Evolutionary conservation across 1,140 invertebrate genomes (phyloP), one percentile per base, ranked within the genome.

Genomic region (Chironomus striatipennis): DNA sequence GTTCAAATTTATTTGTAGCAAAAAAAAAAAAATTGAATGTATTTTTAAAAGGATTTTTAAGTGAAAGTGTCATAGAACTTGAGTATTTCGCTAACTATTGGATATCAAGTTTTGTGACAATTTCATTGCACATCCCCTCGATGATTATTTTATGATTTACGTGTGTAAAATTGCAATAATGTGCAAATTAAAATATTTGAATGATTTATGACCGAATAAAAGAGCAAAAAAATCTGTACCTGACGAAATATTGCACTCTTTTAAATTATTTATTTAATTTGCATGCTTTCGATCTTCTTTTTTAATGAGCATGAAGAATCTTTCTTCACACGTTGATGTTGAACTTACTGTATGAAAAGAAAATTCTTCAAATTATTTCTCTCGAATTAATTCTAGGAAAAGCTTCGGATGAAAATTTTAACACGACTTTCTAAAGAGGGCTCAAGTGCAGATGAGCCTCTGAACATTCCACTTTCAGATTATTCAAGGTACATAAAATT

Each of bases 371-470:
- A 57, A 57, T 15, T 12, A 57, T n/a, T n/a, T 34, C 2, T 34
- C 24, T 57, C n/a, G 8, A 15, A 57, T 57, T 57, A 67, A 67
- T 83, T 83, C 78, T 79, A 91, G 90, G 91, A 93, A 81, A 88
- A 86, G 80, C 83, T 94, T 21, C 85, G 93, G 75, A 87, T 86
- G 74, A 94, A 93, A 85, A 93, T 94, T 77, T 86, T 94, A 24
- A 88, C 88, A 76, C 88, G 91, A 80, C 82, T 95, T 76, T 82
- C 90, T 74, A 90, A 93, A 83, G 90, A 92, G 83, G 93, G 93
- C 2, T 95, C 93, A 0, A 94, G 88, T 81, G 92, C 93, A 10
- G 93, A 95, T 78, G 92, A 94, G 80, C 93, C 93, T 20, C 89
- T 90, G 0, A 94, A 94, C 81, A 93, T 95, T 75, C 87, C 89